Percentiles rank a stretch among this genome's conserved stretches.
phyloP scores from a whole-genome alignment of 2,888 invertebrate species.

The Ophion ventricosus region DNA sequence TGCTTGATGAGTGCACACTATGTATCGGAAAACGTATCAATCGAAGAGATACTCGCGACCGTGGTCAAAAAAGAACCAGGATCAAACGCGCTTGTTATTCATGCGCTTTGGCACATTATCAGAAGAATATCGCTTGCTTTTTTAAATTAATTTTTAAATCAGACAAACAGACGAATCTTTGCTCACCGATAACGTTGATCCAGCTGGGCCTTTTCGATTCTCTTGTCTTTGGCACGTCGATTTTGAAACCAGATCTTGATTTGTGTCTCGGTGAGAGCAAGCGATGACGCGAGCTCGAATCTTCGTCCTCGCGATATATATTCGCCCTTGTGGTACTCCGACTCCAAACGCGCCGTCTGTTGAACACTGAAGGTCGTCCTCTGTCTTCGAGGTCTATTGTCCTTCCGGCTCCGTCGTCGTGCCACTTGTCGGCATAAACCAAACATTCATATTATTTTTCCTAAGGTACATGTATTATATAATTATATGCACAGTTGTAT shows the following conservation, averaged over 20 bases:
- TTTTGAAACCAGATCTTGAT: constrained; percentile 98
- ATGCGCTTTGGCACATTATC: no score
- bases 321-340: constrained; percentile 96
- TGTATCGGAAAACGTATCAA: constrained; percentile 20
- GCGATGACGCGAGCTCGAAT: constrained; percentile 90
- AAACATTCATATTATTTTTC: not conserved
- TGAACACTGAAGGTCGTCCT: constrained; percentile 97
- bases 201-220: constrained; percentile 97
- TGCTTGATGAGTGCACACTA: constrained; percentile 1
- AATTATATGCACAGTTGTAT: not conserved
- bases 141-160: no score
- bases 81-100: not conserved
- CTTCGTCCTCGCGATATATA: constrained; percentile 95
- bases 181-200: constrained; percentile 96
- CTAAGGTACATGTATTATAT: not conserved
- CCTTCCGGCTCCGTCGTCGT: constrained; percentile 90
- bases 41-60: constrained; percentile 1
- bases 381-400: constrained; percentile 94
- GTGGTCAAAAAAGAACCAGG: not conserved
- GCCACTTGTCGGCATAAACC: constrained; percentile 87
- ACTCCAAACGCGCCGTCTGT: constrained; percentile 94
- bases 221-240: constrained; percentile 96
- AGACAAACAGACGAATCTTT: not conserved
- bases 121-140: no score
- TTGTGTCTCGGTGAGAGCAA: constrained; percentile 90